Evolutionary conservation across 2,888 invertebrate species (phyloP), one percentile per base, ranked within the genome.

Genomic region (Penaeus monodon): DNA sequence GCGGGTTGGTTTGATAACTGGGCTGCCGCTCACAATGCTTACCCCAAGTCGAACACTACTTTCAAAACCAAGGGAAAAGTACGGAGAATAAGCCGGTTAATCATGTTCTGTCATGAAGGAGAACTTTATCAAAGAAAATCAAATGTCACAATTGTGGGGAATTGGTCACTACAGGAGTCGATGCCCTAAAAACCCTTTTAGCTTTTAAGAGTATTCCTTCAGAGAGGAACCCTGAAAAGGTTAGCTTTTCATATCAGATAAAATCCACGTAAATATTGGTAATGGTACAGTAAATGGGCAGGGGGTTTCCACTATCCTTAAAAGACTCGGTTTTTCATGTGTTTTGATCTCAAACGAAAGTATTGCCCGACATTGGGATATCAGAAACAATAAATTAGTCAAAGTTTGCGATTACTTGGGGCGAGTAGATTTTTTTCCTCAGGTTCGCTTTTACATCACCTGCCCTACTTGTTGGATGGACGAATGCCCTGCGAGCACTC

Each of bases 11-110:
- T 78, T 4, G 65, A 84, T 66, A 66, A 17, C 24, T 84, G 84
- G 84, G 78, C 66, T 24, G 63, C 65, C 12, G 84, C 84, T 27
- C 84, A 84, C n/a, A 74, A 83, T 44, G 79, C 70, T 65, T 81
- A 68, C 70, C 57, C 68, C 0, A 70, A 49, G 27, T 65, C 44
- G 6, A 68, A 81, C 27, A 20, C 57, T 1, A 68, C 49, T 49
- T 49, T 49, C 10, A 49, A 49, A 49, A 8, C 7, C 10, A 49
- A 49, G 14, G 10, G 49, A n/a, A n/a, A 49, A 12, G 49, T 8
- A 49, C 14, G 12, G 49, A 49, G 10, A 49, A 14, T 8, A 49
- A 49, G 14, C 12, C 49, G 1, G 49, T 10, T 49, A 49, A 49
- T 49, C 49, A 12, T 49, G 10, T 49, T 49, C 49, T 14, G 49